phyloP scores from a whole-genome alignment of 2,113 vertebrate genomes.

The Halichoeres trimaculatus region DNA sequence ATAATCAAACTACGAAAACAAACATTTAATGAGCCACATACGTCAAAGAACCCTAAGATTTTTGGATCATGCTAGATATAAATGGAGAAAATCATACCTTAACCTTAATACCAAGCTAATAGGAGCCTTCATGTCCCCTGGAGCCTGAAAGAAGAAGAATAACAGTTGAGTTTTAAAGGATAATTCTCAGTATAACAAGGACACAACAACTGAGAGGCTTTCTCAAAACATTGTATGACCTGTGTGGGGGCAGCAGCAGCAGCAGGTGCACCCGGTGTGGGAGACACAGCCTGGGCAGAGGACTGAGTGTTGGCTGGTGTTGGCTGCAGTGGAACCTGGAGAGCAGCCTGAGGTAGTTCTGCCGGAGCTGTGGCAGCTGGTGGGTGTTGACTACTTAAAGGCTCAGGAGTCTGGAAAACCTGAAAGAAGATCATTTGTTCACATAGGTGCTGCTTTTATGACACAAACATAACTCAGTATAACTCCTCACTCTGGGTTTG shows the following conservation, averaged over 20 bases:
- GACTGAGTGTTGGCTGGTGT: conserved; percentile 82
- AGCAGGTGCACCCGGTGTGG: conserved; percentile 74
- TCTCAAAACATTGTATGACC: conserved; percentile 37
- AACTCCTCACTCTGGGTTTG: no score
- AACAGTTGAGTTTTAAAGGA: neutral
- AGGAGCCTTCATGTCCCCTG: conserved; percentile 84
- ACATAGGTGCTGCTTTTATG: no score
- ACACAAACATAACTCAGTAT: no score
- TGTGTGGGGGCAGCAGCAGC: conserved; percentile 52
- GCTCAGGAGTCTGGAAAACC: conserved; percentile 88
- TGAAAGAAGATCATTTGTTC: conserved; percentile 52
- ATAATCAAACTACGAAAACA: no score
- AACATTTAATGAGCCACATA: no score
- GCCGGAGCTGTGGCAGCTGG: conserved; percentile 83
- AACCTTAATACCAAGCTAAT: conserved; percentile 96
- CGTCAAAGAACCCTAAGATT: no score
- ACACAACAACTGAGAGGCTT: no score
- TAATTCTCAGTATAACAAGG: no score
- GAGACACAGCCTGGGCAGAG: conserved; percentile 75
- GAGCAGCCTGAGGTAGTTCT: conserved; percentile 92
- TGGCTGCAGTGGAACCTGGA: conserved; percentile 83
- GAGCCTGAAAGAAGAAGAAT: conserved; percentile 70
- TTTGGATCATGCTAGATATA: no score
- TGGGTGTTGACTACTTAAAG: conserved; percentile 85
- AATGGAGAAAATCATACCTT: conserved; percentile 83